Conservation (phyloP, 1,140 invertebrate species). For the Trichogramma pretiosum region DNA sequence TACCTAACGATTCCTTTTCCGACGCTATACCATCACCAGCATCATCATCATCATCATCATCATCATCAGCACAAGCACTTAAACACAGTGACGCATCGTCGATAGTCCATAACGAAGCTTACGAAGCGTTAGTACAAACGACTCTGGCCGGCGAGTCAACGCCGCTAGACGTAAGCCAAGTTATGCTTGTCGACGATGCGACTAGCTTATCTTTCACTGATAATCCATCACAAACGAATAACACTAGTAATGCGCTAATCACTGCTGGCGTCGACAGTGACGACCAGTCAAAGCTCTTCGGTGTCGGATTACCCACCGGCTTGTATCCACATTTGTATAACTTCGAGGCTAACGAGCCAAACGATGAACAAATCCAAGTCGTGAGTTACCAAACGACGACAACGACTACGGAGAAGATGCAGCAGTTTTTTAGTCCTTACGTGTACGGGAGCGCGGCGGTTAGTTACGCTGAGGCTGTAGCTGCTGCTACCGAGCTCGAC, state of each 20-base stretch:
- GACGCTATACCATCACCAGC: conserved; percentile 24
- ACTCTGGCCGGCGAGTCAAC: too few relatives aligned
- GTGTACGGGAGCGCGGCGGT: conserved; percentile 33
- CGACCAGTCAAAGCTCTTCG: conserved; percentile 32
- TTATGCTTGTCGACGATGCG: conserved; percentile 15
- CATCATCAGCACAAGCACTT: too few relatives aligned
- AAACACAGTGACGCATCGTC: too few relatives aligned
- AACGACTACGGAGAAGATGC: conserved; percentile 35
- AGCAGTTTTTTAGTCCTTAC: conserved; percentile 33
- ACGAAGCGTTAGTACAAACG: too few relatives aligned
- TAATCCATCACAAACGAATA: not conserved
- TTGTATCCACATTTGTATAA: conserved; percentile 42
- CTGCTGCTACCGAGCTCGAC: conserved; percentile 25
- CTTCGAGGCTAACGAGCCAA: conserved; percentile 27
- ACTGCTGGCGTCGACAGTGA: conserved; percentile 22
- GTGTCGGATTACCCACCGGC: conserved; percentile 28
- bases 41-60: too few relatives aligned
- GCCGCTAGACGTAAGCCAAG: too few relatives aligned
- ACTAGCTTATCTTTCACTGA: conserved; percentile 14
- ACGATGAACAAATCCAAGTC: not conserved
- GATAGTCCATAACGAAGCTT: too few relatives aligned
- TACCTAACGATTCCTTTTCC: too few relatives aligned
- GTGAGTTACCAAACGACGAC: conserved; percentile 34
- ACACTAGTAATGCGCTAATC: too few relatives aligned
- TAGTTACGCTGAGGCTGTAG: conserved; percentile 25